Percentiles rank a stretch among this genome's conserved stretches.
These are phyloP conservation scores for Ranitomeya imitator DNA, from an alignment of 2,113 vertebrate genomes.

Conservation along the genomic window DNA sequence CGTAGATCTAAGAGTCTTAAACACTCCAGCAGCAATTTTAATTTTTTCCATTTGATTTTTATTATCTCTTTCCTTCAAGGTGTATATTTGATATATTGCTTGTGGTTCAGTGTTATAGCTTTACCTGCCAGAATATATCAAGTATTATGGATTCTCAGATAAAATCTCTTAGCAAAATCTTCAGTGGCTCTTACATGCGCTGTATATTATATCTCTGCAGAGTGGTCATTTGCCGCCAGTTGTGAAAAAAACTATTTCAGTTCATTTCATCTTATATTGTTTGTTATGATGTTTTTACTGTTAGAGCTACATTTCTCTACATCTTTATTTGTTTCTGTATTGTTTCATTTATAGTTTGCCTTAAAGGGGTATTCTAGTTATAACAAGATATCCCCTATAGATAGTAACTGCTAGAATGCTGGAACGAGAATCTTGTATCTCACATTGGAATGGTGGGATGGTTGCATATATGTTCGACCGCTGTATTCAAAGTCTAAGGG, in stretches of 20 bases:
- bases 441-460: too few relatives aligned
- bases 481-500: too few relatives aligned
- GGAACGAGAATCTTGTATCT: too few relatives aligned
- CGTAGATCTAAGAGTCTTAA: not conserved
- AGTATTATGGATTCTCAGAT: not conserved
- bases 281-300: not conserved
- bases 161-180: not conserved
- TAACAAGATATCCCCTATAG: too few relatives aligned
- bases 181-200: not conserved
- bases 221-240: not conserved
- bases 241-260: not conserved
- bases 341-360: not conserved
- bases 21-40: not conserved
- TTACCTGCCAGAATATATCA: not conserved
- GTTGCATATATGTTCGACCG: too few relatives aligned
- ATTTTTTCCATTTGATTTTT: not conserved
- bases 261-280: not conserved
- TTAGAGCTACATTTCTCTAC: not conserved
- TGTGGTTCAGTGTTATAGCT: not conserved
- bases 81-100: slow-evolving; percentile 5
- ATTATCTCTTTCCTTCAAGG: not conserved
- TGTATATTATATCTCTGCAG: not conserved
- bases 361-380: not conserved
- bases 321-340: not conserved
- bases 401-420: too few relatives aligned